These are phyloP conservation scores for Physella acuta DNA, from an alignment of 1,140 invertebrate genomes.

Conservation along the genomic window DNA sequence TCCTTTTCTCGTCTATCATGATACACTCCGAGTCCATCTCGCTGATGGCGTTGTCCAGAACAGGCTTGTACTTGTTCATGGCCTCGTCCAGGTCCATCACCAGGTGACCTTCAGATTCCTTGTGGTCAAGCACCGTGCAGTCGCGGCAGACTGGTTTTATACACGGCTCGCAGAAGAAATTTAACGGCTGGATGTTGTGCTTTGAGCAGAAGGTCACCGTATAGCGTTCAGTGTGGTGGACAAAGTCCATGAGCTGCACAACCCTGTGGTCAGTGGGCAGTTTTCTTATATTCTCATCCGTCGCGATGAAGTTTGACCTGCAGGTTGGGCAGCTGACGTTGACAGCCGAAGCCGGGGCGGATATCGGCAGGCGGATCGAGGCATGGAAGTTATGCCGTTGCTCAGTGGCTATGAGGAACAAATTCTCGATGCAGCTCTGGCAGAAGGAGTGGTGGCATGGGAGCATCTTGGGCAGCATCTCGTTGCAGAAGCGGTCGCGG, in stretches of 20 bases:
- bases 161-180: slow-evolving; percentile 52
- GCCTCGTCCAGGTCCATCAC: slow-evolving; percentile 45
- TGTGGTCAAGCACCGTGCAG: slow-evolving; percentile 51
- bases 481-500: slow-evolving; percentile 29
- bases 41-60: slow-evolving; percentile 37
- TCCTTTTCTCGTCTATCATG: slow-evolving; percentile 32
- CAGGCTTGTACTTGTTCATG: slow-evolving; percentile 36
- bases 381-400: slow-evolving; percentile 35
- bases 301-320: slow-evolving; percentile 37
- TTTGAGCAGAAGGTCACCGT: slow-evolving; percentile 42
- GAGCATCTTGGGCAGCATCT: slow-evolving; percentile 41
- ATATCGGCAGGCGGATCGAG: slow-evolving; percentile 23
- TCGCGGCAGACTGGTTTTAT: slow-evolving; percentile 43
- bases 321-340: slow-evolving; percentile 44
- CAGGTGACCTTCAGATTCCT: slow-evolving; percentile 41
- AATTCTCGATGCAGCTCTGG: slow-evolving; percentile 63
- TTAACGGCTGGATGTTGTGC: slow-evolving; percentile 43
- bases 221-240: slow-evolving; percentile 40
- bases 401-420: slow-evolving; percentile 36
- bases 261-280: slow-evolving; percentile 46
- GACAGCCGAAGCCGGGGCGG: slow-evolving; percentile 28
- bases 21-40: slow-evolving; percentile 39
- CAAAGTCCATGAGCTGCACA: slow-evolving; percentile 47
- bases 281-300: slow-evolving; percentile 36
- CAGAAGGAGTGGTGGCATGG: slow-evolving; percentile 55